Base-by-base conservation (phyloP, 2,797 vertebrate species). In the Champsocephalus esox region DNA sequence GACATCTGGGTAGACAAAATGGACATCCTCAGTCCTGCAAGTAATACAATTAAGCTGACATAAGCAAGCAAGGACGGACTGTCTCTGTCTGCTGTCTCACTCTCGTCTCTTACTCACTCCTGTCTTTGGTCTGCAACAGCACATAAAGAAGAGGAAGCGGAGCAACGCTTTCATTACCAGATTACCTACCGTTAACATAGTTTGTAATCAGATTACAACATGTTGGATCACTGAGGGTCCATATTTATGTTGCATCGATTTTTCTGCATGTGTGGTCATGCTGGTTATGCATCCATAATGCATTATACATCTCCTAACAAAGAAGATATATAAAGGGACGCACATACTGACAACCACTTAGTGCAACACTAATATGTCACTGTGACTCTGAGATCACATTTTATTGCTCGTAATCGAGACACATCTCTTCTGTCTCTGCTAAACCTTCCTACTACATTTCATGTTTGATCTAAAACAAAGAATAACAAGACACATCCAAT, bases 221-320 rank as follows among this genome's bases (percentile, higher is more conserved):
- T 54, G 34, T 24, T 28, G 49, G 48, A 70, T 66, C 57, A 41
- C 55, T 61, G 72, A 65, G 38, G 24, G 9, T 44, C 58, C 55
- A 32, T 14, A 32, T 44, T n/a, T 52, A 64, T 52, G 45, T 60
- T 17, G 11, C 62, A 77, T 32, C 21, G 43, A 81, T 73, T 38
- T 84, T 64, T 73, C 8, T 38, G 34, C 34, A 50, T 21, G 61
- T 71, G 71, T 24, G 7, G 68, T 79, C 70, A 64, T 63, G 73
- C 73, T 86, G 79, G 85, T 76, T 87, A 84, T 54, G 16, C 73
- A 82, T 75, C 73, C 70, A 87, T 75, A 60, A 65, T 64, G 66
- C 63, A 82, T 78, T 60, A 79, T 45, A 50, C 43, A 57, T 77
- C 61, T 66, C 68, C 60, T 77, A 69, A 59, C 77, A 71, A 75